phyloP scores from a whole-genome alignment of 2,888 invertebrate species.

The Patella depressa region DNA sequence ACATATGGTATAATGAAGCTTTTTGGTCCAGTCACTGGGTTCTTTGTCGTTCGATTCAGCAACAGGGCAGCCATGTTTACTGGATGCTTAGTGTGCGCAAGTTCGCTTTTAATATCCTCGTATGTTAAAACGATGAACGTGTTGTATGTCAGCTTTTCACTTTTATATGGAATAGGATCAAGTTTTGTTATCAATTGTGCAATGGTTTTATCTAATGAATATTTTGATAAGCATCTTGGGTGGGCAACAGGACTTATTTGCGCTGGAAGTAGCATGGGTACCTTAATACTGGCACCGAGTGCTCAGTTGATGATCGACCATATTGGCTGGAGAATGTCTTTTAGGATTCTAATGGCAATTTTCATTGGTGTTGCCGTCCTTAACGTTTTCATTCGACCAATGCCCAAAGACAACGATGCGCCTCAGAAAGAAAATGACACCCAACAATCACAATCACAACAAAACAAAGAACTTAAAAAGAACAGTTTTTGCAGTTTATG shows the following conservation, averaged over 20 bases:
- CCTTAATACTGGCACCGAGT: constrained; percentile 54
- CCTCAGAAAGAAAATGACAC: constrained; percentile 29
- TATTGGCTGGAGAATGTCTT: constrained; percentile 55
- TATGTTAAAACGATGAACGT: constrained; percentile 44
- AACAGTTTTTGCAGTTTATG: constrained; percentile 53
- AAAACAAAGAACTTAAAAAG: constrained; percentile 12
- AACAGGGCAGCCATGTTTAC: constrained; percentile 47
- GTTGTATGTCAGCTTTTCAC: constrained; percentile 55
- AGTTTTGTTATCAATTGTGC: constrained; percentile 57
- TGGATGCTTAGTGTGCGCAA: constrained; percentile 52
- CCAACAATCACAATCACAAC: constrained; percentile 34
- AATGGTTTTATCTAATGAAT: constrained; percentile 54
- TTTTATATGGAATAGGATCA: constrained; percentile 59
- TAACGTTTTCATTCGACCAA: constrained; percentile 40
- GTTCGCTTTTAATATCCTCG: constrained; percentile 52
- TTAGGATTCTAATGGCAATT: constrained; percentile 44
- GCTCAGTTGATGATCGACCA: constrained; percentile 49
- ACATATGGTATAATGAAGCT: constrained; percentile 59
- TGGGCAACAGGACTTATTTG: constrained; percentile 58
- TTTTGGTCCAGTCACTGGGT: constrained; percentile 54
- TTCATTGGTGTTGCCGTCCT: constrained; percentile 37
- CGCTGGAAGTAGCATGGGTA: constrained; percentile 60
- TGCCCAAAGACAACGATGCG: constrained; percentile 17
- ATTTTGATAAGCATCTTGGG: constrained; percentile 58
- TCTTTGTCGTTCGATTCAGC: constrained; percentile 48